A percentile compares a stretch with the other conserved stretches of the same genome.
phyloP scores from a whole-genome alignment of 2,797 vertebrate species.

The Chelonia mydas region DNA sequence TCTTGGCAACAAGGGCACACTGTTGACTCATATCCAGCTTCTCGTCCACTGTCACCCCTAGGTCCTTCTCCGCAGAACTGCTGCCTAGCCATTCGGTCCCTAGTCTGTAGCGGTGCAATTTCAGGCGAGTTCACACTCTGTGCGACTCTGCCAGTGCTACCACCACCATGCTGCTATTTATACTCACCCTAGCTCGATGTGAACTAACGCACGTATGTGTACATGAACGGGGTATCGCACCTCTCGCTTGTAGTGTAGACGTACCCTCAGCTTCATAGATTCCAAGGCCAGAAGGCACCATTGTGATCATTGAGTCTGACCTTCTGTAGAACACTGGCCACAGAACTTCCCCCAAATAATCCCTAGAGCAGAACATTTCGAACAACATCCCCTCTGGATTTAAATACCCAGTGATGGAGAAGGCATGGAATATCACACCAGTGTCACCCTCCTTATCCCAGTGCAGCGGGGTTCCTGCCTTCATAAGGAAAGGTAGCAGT shows the following conservation, averaged over 20 bases:
- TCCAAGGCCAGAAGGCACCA: background rate
- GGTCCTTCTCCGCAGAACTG: too few species aligned
- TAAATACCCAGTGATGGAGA: background rate
- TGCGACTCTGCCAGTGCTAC: too few species aligned
- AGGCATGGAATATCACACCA: background rate
- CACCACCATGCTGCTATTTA: too few species aligned
- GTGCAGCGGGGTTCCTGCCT: background rate
- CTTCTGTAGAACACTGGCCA: background rate
- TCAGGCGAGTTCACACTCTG: too few species aligned
- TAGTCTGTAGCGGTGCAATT: too few species aligned
- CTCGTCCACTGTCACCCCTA: too few species aligned
- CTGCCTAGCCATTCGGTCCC: too few species aligned
- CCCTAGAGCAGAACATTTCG: background rate
- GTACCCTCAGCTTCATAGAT: background rate
- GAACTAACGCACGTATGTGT: too few species aligned
- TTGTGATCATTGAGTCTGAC: background rate
- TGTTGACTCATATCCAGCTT: too few species aligned
- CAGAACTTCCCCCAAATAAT: background rate
- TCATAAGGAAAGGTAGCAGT: background rate
- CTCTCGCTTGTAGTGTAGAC: background rate
- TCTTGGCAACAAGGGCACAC: too few species aligned
- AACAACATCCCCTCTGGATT: background rate
- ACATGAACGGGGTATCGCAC: too few species aligned
- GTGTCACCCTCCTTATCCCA: rapidly evolving
- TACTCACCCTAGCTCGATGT: too few species aligned